Percentiles rank a stretch among this genome's conserved stretches.
These are phyloP conservation scores for Eupithecia insigniata DNA, from an alignment of 2,888 invertebrate genomes.

Conservation along the genomic window DNA sequence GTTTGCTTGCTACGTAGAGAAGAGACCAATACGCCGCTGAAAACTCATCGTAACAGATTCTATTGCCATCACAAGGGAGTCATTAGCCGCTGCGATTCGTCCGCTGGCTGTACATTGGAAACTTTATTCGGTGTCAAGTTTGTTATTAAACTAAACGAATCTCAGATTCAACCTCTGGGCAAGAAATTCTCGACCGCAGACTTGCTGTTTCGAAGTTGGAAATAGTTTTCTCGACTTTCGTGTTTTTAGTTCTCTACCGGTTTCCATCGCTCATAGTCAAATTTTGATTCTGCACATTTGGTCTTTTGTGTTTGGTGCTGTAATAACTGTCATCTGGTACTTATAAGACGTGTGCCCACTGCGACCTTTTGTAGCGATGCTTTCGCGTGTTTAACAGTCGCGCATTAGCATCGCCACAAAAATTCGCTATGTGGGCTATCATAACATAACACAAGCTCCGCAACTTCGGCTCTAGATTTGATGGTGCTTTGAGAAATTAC, in stretches of 20 bases:
- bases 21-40: not conserved
- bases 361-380: no score
- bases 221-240: not conserved
- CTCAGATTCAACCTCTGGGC: constrained; percentile 39
- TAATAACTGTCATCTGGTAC: not conserved
- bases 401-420: no score
- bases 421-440: no score
- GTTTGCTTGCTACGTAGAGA: not conserved
- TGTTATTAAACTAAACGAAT: constrained; percentile 31
- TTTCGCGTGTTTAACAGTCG: no score
- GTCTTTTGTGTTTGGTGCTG: not conserved
- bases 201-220: not conserved
- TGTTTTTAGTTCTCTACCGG: not conserved
- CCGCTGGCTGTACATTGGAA: constrained; percentile 21
- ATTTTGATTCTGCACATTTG: not conserved
- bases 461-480: not conserved
- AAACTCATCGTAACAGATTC: constrained; percentile 14
- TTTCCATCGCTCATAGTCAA: not conserved
- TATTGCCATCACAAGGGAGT: constrained; percentile 7
- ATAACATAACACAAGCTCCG: not conserved
- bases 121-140: constrained; percentile 22
- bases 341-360: no score
- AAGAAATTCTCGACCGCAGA: constrained; percentile 49
- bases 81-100: constrained; percentile 22
- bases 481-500: not conserved